Evolutionary conservation across 2,797 vertebrate species (phyloP).

Genomic region (Acanthurus lineatus): DNA sequence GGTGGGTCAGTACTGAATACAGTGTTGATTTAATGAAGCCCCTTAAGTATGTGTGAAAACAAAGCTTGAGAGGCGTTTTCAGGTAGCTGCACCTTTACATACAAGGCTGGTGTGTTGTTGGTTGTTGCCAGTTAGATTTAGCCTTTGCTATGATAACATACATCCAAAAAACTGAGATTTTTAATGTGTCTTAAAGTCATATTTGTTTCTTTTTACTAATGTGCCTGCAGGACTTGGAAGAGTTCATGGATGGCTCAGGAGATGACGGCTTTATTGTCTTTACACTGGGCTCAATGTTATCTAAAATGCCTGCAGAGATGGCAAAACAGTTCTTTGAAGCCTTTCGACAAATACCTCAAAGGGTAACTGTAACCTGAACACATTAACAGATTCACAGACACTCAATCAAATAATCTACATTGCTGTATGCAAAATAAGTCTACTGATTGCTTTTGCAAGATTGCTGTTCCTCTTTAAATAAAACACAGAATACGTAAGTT

Average conservation of each 20-base stretch:
- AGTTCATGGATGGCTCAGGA: slow-evolving; percentile 93
- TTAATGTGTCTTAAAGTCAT: neutral
- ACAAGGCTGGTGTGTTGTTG: neutral
- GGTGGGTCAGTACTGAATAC: neutral
- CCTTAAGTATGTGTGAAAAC: neutral
- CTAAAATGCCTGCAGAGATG: slow-evolving; percentile 87
- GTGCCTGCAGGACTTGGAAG: slow-evolving; percentile 89
- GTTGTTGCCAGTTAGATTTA: neutral
- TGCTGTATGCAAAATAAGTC: neutral
- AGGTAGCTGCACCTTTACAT: neutral
- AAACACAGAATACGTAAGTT: neutral
- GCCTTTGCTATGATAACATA: neutral
- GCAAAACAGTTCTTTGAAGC: slow-evolving; percentile 89
- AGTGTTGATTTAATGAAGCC: neutral
- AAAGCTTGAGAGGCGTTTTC: neutral
- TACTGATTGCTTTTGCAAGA: neutral
- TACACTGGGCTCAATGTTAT: slow-evolving; percentile 93
- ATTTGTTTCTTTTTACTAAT: slow-evolving; percentile 6
- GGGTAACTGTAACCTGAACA: slow-evolving; percentile 79
- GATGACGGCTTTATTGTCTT: slow-evolving; percentile 94
- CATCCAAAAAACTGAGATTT: too few species aligned
- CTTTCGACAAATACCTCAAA: slow-evolving; percentile 91
- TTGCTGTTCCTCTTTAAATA: neutral
- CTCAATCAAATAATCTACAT: neutral
- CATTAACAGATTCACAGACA: neutral